Evolutionary conservation across 1,140 invertebrate species (phyloP).

Genomic region (Sesamia nonagrioides): DNA sequence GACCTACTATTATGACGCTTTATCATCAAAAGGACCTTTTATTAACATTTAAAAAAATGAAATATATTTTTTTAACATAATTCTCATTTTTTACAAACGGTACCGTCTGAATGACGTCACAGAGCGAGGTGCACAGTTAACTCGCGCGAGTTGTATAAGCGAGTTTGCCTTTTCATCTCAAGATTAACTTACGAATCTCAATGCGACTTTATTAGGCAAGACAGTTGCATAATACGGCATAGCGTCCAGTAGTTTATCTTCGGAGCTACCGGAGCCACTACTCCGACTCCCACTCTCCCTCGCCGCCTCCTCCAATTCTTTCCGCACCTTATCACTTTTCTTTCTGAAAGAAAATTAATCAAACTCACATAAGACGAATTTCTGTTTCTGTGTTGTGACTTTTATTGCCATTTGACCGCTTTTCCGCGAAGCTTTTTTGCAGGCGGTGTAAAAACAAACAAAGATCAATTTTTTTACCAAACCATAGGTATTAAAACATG

Average conservation of each 20-base stretch:
- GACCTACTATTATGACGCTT: too few species aligned
- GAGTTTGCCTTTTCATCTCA: too few species aligned
- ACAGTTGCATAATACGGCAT: constrained; percentile 87
- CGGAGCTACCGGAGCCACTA: constrained; percentile 72
- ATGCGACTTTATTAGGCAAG: constrained; percentile 91
- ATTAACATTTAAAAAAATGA: too few species aligned
- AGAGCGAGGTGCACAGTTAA: too few species aligned
- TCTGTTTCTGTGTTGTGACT: neutral
- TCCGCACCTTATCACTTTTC: constrained; percentile 94
- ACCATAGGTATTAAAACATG: constrained; percentile 34
- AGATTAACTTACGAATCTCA: constrained; percentile 91
- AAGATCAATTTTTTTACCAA: constrained; percentile 5
- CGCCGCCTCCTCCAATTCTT: constrained; percentile 97
- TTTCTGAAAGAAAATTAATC: constrained; percentile 89
- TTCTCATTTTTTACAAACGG: too few species aligned
- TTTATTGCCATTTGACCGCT: constrained; percentile 25
- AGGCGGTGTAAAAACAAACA: constrained; percentile 16
- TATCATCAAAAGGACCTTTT: too few species aligned
- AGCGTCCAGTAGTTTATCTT: constrained; percentile 79
- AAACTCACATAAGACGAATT: constrained; percentile 20
- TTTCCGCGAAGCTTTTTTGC: constrained; percentile 40
- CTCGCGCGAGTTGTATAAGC: too few species aligned
- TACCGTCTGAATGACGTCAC: too few species aligned
- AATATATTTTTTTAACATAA: too few species aligned
- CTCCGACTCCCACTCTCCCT: constrained; percentile 87